These are phyloP conservation scores for Salvelinus sp. DNA, from an alignment of 2,113 vertebrate species.

Conservation along the genomic window DNA sequence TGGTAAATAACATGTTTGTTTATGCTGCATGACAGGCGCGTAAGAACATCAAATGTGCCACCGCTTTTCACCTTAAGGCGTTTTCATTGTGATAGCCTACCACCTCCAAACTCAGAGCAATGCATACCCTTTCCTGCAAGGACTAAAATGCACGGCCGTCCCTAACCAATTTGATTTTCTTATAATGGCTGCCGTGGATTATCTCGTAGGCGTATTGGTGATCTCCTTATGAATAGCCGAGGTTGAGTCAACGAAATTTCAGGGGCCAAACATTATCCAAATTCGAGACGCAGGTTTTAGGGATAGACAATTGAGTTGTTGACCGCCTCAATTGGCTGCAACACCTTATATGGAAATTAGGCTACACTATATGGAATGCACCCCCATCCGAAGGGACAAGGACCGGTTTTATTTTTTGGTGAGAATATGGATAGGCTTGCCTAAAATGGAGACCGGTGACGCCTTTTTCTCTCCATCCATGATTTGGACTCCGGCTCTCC, in stretches of 20 bases:
- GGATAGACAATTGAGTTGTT: too few relatives aligned
- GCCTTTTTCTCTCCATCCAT: not conserved
- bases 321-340: too few relatives aligned
- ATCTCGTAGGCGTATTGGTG: not conserved
- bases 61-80: not conserved
- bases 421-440: too few relatives aligned
- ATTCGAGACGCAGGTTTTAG: too few relatives aligned
- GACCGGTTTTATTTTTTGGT: too few relatives aligned
- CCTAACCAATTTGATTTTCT: not conserved
- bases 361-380: too few relatives aligned
- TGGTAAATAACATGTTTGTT: not conserved
- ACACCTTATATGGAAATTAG: too few relatives aligned
- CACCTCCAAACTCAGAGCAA: not conserved
- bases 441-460: not conserved
- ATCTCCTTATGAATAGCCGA: too few relatives aligned
- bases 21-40: not conserved
- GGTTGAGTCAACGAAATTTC: too few relatives aligned
- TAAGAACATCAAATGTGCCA: not conserved
- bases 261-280: too few relatives aligned
- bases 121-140: not conserved
- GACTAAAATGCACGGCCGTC: not conserved
- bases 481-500: constrained; percentile 68
- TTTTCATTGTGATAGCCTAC: not conserved
- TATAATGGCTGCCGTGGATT: not conserved
- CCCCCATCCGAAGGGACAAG: too few relatives aligned